Evolutionary conservation across 2,113 vertebrate species (phyloP).

Genomic region (Athene noctua): DNA sequence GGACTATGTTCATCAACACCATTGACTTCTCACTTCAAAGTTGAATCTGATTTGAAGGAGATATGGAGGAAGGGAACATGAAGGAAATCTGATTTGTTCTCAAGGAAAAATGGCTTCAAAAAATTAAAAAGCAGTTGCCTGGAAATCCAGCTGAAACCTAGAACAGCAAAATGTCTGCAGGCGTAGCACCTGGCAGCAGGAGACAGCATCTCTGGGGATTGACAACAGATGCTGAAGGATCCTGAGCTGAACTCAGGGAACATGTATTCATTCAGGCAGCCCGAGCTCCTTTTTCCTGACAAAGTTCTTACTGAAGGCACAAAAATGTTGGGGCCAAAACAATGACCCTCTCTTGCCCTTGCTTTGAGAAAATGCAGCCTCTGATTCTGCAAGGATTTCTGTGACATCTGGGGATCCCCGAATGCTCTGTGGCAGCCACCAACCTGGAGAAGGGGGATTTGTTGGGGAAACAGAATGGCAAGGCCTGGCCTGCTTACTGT

Average conservation of each 20-base stretch:
- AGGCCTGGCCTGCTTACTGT: background rate
- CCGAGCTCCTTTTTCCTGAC: background rate
- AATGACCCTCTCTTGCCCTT: background rate
- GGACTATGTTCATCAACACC: accelerated
- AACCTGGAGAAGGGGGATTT: background rate
- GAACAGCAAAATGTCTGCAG: conserved; percentile 26
- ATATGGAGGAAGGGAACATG: background rate
- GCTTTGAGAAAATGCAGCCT: background rate
- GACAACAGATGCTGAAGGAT: background rate
- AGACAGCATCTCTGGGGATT: background rate
- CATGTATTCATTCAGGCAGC: background rate
- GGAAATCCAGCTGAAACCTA: conserved; percentile 13
- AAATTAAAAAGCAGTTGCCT: background rate
- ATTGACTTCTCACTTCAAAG: background rate
- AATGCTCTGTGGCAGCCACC: accelerated
- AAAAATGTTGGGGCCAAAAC: background rate
- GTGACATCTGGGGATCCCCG: background rate
- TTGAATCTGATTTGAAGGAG: background rate
- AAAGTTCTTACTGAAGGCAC: background rate
- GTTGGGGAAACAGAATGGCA: background rate
- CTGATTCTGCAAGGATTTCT: background rate
- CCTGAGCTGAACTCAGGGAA: background rate
- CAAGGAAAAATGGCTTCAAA: background rate
- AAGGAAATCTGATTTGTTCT: background rate
- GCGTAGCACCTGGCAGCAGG: background rate